Conservation (phyloP, 2,113 vertebrate genomes). For the Dinomys branickii region DNA sequence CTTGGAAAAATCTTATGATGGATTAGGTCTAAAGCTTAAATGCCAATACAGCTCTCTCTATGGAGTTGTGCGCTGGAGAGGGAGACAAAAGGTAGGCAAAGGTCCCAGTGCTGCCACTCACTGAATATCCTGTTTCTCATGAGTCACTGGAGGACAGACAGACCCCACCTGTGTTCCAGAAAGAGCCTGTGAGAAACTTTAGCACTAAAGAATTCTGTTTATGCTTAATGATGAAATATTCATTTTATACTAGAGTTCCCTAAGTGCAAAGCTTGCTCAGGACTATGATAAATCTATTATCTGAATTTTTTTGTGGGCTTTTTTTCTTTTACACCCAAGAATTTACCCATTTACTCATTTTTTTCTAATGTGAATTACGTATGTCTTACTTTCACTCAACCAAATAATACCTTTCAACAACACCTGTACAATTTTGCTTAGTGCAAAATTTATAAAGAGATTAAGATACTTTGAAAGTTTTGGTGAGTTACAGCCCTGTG, state of each 20-base stretch:
- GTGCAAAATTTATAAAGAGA: conserved; percentile 2
- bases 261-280: not conserved
- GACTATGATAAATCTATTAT: conserved; percentile 10
- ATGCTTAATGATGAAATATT: not conserved
- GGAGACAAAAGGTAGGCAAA: not conserved
- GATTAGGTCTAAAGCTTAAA: not conserved
- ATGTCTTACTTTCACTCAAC: not conserved
- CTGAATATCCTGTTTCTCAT: not conserved
- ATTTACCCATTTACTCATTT: not conserved
- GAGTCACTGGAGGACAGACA: not conserved
- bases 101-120: not conserved
- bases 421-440: conserved; percentile 14
- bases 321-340: conserved; percentile 1
- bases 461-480: conserved; percentile 27
- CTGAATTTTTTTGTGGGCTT: not conserved
- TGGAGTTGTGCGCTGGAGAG: not conserved
- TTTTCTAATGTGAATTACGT: not conserved
- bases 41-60: not conserved
- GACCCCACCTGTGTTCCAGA: not conserved
- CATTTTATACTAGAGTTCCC: not conserved
- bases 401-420: not conserved
- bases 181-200: not conserved
- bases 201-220: not conserved
- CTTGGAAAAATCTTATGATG: not conserved
- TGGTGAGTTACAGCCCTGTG: not conserved